phyloP scores from a whole-genome alignment of 2,113 vertebrate genomes.

The Pachycephala philippinensis region DNA sequence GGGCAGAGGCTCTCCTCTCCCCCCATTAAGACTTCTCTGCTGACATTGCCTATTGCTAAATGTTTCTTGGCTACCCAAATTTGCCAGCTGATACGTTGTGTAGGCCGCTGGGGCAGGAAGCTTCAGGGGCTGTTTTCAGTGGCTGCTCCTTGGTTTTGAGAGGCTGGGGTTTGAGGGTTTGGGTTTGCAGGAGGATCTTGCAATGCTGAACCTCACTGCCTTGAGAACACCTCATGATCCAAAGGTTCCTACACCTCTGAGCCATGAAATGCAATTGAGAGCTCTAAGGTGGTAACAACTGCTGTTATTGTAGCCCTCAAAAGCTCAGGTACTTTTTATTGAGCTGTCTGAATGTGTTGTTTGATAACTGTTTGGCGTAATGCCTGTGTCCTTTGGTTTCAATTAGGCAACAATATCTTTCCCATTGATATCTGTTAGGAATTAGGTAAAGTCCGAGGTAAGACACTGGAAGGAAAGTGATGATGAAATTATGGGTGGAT shows the following conservation, averaged over 20 bases:
- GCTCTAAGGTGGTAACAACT: neutral
- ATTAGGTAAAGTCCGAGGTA: neutral
- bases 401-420: neutral
- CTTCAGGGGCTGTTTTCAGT: neutral
- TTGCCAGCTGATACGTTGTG: neutral
- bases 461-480: neutral
- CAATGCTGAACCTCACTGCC: neutral
- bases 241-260: neutral
- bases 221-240: neutral
- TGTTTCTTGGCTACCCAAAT: neutral
- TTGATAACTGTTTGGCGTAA: neutral
- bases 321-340: neutral
- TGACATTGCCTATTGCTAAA: neutral
- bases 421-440: neutral
- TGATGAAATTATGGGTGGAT: neutral
- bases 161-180: neutral
- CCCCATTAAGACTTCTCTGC: neutral
- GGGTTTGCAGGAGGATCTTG: neutral
- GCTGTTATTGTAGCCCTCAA: neutral
- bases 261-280: neutral
- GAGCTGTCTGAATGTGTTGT: neutral
- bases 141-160: neutral
- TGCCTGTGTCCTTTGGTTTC: neutral
- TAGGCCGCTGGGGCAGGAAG: neutral
- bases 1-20: neutral